A percentile compares a stretch with the other conserved stretches of the same genome.
Evolutionary conservation across 2,113 vertebrate species (phyloP).

Genomic region (Mionectes macconnelli): DNA sequence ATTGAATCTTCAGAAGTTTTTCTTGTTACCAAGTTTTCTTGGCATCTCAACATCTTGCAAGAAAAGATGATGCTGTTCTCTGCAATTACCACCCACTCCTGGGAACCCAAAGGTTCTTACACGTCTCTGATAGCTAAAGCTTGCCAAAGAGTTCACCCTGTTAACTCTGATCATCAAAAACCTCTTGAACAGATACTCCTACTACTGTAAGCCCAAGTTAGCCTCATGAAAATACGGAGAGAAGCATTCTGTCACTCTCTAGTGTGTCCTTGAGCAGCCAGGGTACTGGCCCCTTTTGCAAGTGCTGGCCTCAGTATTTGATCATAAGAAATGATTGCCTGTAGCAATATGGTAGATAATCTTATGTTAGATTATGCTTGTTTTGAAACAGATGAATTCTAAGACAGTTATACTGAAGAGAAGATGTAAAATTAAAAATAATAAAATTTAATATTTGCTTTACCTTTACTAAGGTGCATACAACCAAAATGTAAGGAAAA

Average conservation of each 20-base stretch:
- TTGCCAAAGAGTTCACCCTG: background rate
- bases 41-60: background rate
- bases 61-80: background rate
- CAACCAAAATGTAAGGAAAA: background rate
- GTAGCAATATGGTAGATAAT: background rate
- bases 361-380: background rate
- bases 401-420: background rate
- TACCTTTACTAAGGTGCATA: background rate
- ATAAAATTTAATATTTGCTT: background rate
- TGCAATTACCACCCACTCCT: background rate
- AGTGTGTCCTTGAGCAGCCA: background rate
- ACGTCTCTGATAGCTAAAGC: background rate
- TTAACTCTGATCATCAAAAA: background rate
- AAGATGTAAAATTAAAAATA: background rate
- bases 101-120: background rate
- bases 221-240: background rate
- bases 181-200: background rate
- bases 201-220: background rate
- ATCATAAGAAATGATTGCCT: background rate
- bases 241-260: background rate
- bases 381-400: slow-evolving; percentile 4
- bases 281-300: background rate
- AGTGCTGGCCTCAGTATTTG: background rate
- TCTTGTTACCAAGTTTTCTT: background rate
- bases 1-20: background rate